These are phyloP conservation scores for Clunio marinus DNA, from an alignment of 2,888 invertebrate genomes.

Conservation along the genomic window DNA sequence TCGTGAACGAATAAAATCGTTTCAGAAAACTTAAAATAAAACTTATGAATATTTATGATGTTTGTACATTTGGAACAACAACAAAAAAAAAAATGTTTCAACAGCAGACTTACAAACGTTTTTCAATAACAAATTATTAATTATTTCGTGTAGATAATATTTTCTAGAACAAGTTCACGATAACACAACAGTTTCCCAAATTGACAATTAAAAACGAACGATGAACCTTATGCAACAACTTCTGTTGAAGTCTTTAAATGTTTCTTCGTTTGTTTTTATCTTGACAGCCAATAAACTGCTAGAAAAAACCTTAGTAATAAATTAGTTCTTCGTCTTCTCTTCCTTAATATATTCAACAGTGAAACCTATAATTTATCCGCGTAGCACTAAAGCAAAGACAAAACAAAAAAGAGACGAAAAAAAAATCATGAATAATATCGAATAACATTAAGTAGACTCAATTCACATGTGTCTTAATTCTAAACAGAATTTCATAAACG, in stretches of 20 bases:
- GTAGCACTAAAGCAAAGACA: neutral
- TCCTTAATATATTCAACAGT: neutral
- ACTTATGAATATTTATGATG: too few relatives aligned
- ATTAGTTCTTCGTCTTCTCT: neutral
- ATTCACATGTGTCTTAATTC: neutral
- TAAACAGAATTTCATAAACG: neutral
- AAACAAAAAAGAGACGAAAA: conserved; percentile 16
- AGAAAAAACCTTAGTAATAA: conserved; percentile 1
- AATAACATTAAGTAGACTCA: neutral
- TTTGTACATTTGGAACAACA: too few relatives aligned
- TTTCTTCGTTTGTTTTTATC: too few relatives aligned
- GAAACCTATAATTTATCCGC: conserved; percentile 8
- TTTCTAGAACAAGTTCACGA: too few relatives aligned
- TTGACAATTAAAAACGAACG: neutral
- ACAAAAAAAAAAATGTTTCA: too few relatives aligned
- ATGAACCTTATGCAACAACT: neutral
- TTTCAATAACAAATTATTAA: too few relatives aligned
- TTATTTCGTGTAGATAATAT: too few relatives aligned
- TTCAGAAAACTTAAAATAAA: too few relatives aligned
- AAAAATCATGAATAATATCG: neutral
- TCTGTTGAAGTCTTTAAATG: too few relatives aligned
- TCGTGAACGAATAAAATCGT: too few relatives aligned
- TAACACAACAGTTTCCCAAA: too few relatives aligned
- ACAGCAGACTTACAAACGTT: too few relatives aligned
- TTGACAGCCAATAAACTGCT: neutral